Evolutionary conservation across 2,888 invertebrate species (phyloP).

Genomic region (Drosophila fungiperda): DNA sequence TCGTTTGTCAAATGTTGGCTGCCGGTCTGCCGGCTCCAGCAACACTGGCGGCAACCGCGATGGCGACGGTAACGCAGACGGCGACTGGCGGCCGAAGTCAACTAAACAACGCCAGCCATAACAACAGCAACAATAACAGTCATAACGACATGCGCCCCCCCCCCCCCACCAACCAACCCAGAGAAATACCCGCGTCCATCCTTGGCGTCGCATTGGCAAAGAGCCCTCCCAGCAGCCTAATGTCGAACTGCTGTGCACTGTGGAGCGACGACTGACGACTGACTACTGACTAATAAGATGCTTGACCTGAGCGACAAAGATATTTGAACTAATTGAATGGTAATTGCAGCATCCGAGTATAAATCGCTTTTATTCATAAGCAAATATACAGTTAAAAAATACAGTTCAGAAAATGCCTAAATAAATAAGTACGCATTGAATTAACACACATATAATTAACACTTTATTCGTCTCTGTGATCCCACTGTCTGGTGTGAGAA

Average conservation of each 20-base stretch:
- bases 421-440: neutral
- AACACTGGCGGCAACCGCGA: constrained; percentile 59
- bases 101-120: constrained; percentile 73
- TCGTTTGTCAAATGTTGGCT: constrained; percentile 79
- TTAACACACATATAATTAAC: neutral
- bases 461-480: neutral
- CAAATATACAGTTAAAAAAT: no score
- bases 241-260: constrained; percentile 24
- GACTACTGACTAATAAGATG: constrained; percentile 1
- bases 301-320: constrained; percentile 21
- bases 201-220: constrained; percentile 60
- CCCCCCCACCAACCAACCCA: neutral
- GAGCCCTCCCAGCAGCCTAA: constrained; percentile 53
- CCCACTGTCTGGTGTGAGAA: constrained; percentile 39
- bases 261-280: constrained; percentile 16
- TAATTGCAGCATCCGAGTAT: neutral
- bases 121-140: constrained; percentile 66
- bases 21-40: constrained; percentile 77
- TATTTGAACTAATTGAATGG: constrained; percentile 23
- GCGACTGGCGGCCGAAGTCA: constrained; percentile 78
- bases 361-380: neutral
- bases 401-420: neutral
- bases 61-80: constrained; percentile 63
- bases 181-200: constrained; percentile 58
- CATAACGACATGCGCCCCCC: constrained; percentile 53